Evolutionary conservation across 1,140 invertebrate species (phyloP).

Genomic region (Lepidurus apus): DNA sequence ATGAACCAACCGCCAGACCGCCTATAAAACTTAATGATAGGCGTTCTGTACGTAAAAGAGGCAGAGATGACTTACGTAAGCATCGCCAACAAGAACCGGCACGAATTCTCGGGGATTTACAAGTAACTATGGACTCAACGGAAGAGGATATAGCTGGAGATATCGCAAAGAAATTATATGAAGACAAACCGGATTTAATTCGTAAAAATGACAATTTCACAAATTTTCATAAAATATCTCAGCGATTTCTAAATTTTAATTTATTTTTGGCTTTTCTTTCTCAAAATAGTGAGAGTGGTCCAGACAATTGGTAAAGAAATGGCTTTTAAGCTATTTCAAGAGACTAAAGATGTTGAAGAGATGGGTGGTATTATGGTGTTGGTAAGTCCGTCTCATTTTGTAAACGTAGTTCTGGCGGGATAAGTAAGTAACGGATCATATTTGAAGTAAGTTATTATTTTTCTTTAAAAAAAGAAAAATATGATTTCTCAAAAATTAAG

Average conservation of each 20-base stretch:
- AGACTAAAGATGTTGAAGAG: conserved; percentile 71
- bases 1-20: conserved; percentile 25
- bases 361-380: conserved; percentile 75
- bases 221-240: neutral
- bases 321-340: conserved; percentile 66
- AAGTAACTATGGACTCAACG: conserved; percentile 20
- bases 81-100: neutral
- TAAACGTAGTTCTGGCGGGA: conserved; percentile 10
- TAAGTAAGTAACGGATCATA: conserved; percentile 25
- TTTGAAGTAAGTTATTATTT: neutral
- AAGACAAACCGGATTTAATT: conserved; percentile 33
- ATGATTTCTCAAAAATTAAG: neutral
- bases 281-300: conserved; percentile 59
- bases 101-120: conserved; percentile 21
- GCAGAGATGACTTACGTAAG: neutral
- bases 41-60: conserved; percentile 23
- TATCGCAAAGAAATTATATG: conserved; percentile 32
- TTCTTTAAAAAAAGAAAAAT: neutral
- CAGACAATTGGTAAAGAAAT: conserved; percentile 64
- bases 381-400: conserved; percentile 46
- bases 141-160: conserved; percentile 32
- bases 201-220: conserved; percentile 26
- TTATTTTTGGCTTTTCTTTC: conserved; percentile 42
- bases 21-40: conserved; percentile 6
- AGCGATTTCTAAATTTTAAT: conserved; percentile 24